Evolutionary conservation across 2,888 invertebrate genomes (phyloP), one percentile per base, ranked within the genome.

Genomic region (Chouioia cunea): DNA sequence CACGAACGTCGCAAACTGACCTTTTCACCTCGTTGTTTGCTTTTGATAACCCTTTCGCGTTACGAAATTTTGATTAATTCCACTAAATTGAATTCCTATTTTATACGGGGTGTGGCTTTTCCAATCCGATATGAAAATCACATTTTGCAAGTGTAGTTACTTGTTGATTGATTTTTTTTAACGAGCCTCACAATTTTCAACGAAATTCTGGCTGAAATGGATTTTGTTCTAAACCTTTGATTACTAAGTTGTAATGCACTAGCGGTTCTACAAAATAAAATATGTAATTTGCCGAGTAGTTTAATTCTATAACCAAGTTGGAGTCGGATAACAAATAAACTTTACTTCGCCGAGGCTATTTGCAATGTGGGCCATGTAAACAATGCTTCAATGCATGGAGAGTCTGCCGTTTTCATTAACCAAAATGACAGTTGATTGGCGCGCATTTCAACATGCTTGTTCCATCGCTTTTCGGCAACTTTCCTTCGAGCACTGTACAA

Each of bases 281-380:
- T 10, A 12, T 8, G 65, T 50, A 57, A 50, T 43, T 57, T 23
- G 48, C n/a, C 53, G 12, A 54, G 48, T 47, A 48, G 16, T 59
- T 58, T 59, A 22, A 52, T 70, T 65, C 65, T 54, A 53, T 47
- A 59, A 44, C 53, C 46, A 16, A 57, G 12, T 46, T 43, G 59
- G 56, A 70, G 65, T 54, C 36, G 58, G 65, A 74, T 75, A 76
- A 75, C 69, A 64, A 77, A 78, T 78, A 76, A 78, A 76, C 76
- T 74, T 62, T 27, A 70, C 74, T 65, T 72, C 12, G 36, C 75
- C 69, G 73, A 74, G 75, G 76, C 73, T 74, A 76, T 76, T 77
- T 74, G 73, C 56, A 73, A 67, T 69, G 58, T 57, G 53, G 43
- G 22, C 68, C 43, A 69, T n/a, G 64, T 71, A 71, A 74, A 72